These are phyloP conservation scores for Andricus curvator DNA, from an alignment of 2,888 invertebrate species.

Conservation along the genomic window DNA sequence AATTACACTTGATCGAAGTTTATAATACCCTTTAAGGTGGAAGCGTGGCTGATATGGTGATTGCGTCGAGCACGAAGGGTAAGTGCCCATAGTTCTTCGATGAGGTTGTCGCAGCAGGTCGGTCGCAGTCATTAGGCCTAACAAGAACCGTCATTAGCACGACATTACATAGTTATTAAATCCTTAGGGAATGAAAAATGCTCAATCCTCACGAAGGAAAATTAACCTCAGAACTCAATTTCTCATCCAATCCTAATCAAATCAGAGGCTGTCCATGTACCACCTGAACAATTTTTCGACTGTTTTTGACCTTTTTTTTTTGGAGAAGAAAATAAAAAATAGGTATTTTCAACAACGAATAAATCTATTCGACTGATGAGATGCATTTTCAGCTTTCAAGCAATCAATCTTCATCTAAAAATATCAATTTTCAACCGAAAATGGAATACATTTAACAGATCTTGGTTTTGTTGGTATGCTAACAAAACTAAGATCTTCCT, in stretches of 20 bases:
- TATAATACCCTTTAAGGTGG: conserved; percentile 35
- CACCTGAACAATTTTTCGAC: no score
- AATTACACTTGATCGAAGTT: conserved; percentile 1
- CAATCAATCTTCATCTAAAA: no score
- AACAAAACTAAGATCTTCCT: no score
- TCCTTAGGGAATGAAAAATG: conserved; percentile 57
- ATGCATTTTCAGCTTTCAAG: no score
- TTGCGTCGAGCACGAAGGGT: conserved; percentile 52
- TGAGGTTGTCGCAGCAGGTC: conserved; percentile 57
- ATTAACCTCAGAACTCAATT: neutral
- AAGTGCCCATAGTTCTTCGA: conserved; percentile 50
- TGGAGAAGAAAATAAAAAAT: no score
- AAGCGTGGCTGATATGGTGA: conserved; percentile 50
- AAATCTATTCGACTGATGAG: no score
- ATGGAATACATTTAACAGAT: no score
- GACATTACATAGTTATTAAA: conserved; percentile 66
- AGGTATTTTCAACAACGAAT: no score
- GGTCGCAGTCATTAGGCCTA: conserved; percentile 64
- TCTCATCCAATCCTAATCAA: neutral
- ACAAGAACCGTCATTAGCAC: conserved; percentile 66
- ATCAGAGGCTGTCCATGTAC: no score
- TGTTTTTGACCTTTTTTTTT: no score
- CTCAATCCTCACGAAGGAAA: conserved; percentile 57
- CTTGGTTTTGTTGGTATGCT: no score
- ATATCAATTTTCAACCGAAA: no score